Evolutionary conservation across 2,797 vertebrate genomes (phyloP).

Genomic region (Setipinna tenuifilis): DNA sequence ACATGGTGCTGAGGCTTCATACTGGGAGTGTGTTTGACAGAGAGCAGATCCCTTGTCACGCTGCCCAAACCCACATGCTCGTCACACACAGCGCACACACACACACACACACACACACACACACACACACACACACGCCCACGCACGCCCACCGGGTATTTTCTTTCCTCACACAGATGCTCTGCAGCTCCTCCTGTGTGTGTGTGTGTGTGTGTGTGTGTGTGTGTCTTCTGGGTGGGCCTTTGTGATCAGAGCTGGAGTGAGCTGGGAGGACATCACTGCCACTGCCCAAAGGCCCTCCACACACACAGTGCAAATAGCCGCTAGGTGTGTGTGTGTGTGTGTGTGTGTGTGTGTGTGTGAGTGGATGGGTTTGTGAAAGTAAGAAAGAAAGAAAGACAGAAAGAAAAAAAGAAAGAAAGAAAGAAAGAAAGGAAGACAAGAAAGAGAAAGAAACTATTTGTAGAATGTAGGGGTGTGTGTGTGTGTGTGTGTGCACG

Average conservation of each 20-base stretch:
- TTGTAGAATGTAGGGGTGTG: too few relatives aligned
- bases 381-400: not conserved
- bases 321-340: not conserved
- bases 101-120: too few relatives aligned
- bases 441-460: too few relatives aligned
- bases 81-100: not conserved
- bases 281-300: not conserved
- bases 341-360: constrained; percentile 14
- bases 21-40: not conserved
- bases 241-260: not conserved
- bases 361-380: not conserved
- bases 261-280: not conserved
- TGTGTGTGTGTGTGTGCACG: too few relatives aligned
- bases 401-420: not conserved
- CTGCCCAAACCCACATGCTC: not conserved
- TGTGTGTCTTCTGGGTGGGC: not conserved
- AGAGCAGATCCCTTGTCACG: not conserved
- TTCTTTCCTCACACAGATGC: not conserved
- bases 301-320: not conserved
- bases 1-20: not conserved
- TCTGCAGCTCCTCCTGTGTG: not conserved
- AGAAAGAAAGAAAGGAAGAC: too few relatives aligned
- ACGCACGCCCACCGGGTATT: not conserved
- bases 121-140: not conserved
- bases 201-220: too few relatives aligned